These are phyloP conservation scores for Ophthalmolycus amberensis DNA, from an alignment of 2,113 vertebrate genomes.

Conservation along the genomic window DNA sequence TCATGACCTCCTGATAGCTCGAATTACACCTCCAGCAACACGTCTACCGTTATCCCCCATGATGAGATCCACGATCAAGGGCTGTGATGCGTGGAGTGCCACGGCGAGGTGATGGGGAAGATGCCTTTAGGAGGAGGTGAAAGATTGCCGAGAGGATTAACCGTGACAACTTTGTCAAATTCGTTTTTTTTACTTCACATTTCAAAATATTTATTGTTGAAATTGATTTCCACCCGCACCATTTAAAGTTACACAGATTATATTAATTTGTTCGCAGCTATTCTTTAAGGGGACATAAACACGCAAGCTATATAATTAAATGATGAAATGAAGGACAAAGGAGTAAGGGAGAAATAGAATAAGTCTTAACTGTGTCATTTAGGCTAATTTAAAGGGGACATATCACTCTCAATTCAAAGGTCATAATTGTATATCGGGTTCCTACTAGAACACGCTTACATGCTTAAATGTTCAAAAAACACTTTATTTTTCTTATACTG, in stretches of 20 bases:
- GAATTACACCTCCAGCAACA: conserved; percentile 71
- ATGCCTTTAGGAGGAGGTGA: conserved; percentile 14
- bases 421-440: neutral
- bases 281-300: too few species aligned
- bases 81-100: neutral
- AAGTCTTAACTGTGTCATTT: too few species aligned
- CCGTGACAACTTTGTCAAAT: neutral
- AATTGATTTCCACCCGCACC: neutral
- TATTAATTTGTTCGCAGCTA: neutral
- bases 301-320: neutral
- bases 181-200: neutral
- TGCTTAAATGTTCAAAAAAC: neutral
- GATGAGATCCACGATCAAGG: conserved; percentile 21
- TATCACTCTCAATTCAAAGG: neutral
- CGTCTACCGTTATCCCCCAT: conserved; percentile 12
- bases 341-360: too few species aligned
- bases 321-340: too few species aligned
- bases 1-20: conserved; percentile 73
- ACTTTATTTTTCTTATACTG: neutral
- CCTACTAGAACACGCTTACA: neutral
- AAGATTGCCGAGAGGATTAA: neutral
- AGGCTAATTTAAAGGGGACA: neutral
- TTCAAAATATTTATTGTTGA: neutral
- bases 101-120: conserved; percentile 13
- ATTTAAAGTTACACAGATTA: neutral